Percentiles rank a stretch among this genome's conserved stretches.
Evolutionary conservation across 2,888 invertebrate species (phyloP).

Genomic region (Morpho achilles): DNA sequence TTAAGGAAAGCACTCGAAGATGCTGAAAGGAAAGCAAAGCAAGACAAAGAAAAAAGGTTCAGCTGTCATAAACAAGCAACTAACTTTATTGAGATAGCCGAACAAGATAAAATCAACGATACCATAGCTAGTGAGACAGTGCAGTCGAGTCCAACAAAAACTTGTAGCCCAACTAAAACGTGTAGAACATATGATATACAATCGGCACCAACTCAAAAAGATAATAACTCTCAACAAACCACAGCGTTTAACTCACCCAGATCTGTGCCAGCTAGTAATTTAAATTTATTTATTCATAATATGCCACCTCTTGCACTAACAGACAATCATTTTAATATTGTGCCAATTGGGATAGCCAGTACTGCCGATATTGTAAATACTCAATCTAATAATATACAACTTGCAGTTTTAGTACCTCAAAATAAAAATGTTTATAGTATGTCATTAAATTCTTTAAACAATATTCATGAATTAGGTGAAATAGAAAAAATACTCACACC

Average conservation of each 20-base stretch:
- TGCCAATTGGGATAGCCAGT: slow-evolving; percentile 64
- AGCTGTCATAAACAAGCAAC: slow-evolving; percentile 49
- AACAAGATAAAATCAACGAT: slow-evolving; percentile 38
- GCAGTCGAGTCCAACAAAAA: slow-evolving; percentile 27
- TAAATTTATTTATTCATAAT: slow-evolving; percentile 68
- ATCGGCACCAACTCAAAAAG: slow-evolving; percentile 62
- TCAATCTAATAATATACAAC: slow-evolving; percentile 74
- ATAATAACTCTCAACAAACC: slow-evolving; percentile 58
- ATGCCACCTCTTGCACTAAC: slow-evolving; percentile 61
- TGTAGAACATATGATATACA: slow-evolving; percentile 64
- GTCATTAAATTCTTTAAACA: slow-evolving; percentile 62
- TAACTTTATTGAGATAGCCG: slow-evolving; percentile 34
- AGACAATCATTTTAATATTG: slow-evolving; percentile 67
- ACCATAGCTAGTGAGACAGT: slow-evolving; percentile 37
- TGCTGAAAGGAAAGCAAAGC: slow-evolving; percentile 85
- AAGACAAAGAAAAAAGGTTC: slow-evolving; percentile 80
- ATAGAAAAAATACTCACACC: slow-evolving; percentile 62
- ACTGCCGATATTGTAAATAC: slow-evolving; percentile 60
- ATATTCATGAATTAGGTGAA: slow-evolving; percentile 51
- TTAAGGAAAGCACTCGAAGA: slow-evolving; percentile 88
- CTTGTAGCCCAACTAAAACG: slow-evolving; percentile 58
- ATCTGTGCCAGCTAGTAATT: slow-evolving; percentile 58
- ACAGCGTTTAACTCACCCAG: slow-evolving; percentile 67
- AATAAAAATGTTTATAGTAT: slow-evolving; percentile 65
- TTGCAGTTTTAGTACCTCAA: slow-evolving; percentile 80